phyloP scores from a whole-genome alignment of 1,140 invertebrate species.

The Caenorhabditis inopinata region DNA sequence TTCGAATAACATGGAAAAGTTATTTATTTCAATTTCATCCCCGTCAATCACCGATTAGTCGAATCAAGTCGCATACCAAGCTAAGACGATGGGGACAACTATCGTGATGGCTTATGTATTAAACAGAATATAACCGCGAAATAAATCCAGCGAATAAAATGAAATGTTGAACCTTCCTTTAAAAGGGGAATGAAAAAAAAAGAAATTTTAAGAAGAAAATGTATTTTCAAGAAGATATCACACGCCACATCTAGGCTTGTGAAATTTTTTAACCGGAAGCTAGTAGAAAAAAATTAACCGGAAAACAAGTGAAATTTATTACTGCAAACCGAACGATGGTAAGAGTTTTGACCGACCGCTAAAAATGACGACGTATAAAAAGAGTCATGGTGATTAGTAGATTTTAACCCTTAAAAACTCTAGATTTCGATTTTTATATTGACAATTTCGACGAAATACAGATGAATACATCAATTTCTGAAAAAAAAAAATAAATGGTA shows the following conservation, averaged over 20 bases:
- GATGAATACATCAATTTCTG: too few species aligned
- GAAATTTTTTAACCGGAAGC: not conserved
- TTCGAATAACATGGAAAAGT: not conserved
- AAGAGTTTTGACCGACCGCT: not conserved
- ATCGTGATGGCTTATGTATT: not conserved
- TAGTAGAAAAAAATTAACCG: too few species aligned
- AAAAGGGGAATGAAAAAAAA: not conserved
- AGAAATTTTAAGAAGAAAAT: not conserved
- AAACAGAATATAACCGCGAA: not conserved
- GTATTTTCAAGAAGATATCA: conserved; percentile 7
- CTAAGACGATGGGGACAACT: not conserved
- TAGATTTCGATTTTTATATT: not conserved
- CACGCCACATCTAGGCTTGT: not conserved
- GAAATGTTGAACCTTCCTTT: not conserved
- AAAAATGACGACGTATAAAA: not conserved
- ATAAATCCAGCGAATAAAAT: not conserved
- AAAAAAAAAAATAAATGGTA: too few species aligned
- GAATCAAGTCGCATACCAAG: conserved; percentile 23
- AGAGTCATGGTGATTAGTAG: too few species aligned
- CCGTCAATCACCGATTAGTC: conserved; percentile 7
- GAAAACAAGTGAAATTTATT: too few species aligned
- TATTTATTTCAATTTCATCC: conserved; percentile 3
- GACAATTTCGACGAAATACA: too few species aligned
- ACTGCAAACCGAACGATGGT: not conserved
- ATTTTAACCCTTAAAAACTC: not conserved